Evolutionary conservation across 2,797 vertebrate genomes (phyloP).

Genomic region (Peromyscus attwateri): DNA sequence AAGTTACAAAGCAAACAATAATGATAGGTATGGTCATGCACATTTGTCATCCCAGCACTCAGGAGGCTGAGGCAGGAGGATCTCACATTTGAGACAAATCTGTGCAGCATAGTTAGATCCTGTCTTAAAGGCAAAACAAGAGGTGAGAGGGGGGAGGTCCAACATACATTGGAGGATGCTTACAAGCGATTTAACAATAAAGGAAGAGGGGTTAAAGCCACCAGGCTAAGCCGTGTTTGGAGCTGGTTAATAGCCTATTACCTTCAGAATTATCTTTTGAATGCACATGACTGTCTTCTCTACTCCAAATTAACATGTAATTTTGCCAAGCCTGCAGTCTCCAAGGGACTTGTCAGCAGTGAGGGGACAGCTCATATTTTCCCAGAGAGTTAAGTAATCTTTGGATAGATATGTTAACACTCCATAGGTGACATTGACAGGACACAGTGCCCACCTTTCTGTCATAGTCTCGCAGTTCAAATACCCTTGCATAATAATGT

Average conservation of each 20-base stretch:
- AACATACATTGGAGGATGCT: background rate
- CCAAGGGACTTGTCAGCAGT: background rate
- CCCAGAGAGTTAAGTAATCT: background rate
- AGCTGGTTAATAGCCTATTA: background rate
- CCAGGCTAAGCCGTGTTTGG: background rate
- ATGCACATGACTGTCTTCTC: background rate
- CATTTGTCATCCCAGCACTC: background rate
- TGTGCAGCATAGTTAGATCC: background rate
- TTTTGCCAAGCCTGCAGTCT: background rate
- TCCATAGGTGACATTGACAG: background rate
- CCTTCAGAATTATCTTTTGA: background rate
- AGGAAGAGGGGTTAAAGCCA: background rate
- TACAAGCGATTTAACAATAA: background rate
- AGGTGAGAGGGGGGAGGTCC: background rate
- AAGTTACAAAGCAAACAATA: background rate
- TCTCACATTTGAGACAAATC: background rate
- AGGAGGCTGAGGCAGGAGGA: background rate
- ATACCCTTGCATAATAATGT: background rate
- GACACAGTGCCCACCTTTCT: background rate
- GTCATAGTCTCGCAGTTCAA: background rate
- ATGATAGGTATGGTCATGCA: too few relatives aligned
- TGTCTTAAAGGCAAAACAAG: background rate
- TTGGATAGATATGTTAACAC: background rate
- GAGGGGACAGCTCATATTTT: background rate
- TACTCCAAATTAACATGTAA: background rate